Conservation (phyloP, 2,113 vertebrate genomes). For the Dolichotis patagonum region DNA sequence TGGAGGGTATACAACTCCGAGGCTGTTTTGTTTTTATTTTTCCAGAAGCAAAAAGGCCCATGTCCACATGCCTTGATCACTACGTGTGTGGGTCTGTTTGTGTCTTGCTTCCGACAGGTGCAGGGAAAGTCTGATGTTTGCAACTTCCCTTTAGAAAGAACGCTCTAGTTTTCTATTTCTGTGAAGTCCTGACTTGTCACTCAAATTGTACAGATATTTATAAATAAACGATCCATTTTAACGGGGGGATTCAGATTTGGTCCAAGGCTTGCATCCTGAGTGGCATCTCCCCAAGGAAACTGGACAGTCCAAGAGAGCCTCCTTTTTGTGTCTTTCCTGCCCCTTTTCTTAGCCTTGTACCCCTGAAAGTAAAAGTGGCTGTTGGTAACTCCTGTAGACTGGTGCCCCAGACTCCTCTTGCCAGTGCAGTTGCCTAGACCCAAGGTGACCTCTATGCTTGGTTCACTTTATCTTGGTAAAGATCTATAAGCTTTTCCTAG, state of each 20-base stretch:
- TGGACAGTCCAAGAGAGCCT: neutral
- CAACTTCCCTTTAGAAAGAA: slow-evolving; percentile 72
- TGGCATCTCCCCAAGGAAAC: neutral
- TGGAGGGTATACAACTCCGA: neutral
- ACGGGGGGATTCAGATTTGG: slow-evolving; percentile 82
- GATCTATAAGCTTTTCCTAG: neutral
- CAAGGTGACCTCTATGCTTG: neutral
- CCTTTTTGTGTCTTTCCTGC: neutral
- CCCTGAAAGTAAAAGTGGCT: neutral
- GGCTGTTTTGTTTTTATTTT: slow-evolving; percentile 45
- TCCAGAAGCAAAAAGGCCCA: slow-evolving; percentile 59
- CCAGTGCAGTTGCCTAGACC: neutral
- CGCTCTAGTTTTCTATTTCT: slow-evolving; percentile 84
- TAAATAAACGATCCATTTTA: slow-evolving; percentile 90
- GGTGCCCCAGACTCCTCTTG: neutral
- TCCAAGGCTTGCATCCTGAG: slow-evolving; percentile 76
- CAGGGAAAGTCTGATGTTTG: slow-evolving; percentile 51
- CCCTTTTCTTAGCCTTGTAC: neutral
- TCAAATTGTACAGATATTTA: slow-evolving; percentile 88
- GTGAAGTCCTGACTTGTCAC: slow-evolving; percentile 87
- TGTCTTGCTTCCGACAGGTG: slow-evolving; percentile 59
- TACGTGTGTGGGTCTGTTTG: slow-evolving; percentile 25
- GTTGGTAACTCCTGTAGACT: neutral
- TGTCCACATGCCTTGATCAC: slow-evolving; percentile 28
- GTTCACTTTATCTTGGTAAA: neutral